Conservation (phyloP, 2,888 invertebrate species). For the Julus scanicus region DNA sequence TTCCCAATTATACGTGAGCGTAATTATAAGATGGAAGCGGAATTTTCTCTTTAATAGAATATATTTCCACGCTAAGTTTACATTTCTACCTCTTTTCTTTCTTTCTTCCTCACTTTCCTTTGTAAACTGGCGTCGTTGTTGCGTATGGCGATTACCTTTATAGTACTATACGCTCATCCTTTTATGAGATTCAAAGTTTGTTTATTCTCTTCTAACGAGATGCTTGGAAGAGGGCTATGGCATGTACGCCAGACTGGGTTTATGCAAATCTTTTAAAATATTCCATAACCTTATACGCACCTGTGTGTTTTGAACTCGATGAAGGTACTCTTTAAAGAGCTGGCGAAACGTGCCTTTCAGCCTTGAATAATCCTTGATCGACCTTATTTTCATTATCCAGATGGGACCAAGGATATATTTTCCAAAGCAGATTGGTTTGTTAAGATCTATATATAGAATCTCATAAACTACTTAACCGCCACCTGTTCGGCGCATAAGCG, state of each 20-base stretch:
- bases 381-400: slow-evolving; percentile 14
- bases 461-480: neutral
- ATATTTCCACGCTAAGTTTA: neutral
- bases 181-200: slow-evolving; percentile 30
- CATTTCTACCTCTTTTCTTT: neutral
- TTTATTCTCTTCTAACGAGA: slow-evolving; percentile 24
- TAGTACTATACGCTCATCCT: neutral
- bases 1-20: slow-evolving; percentile 27
- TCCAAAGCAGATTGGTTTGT: neutral
- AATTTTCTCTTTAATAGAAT: neutral
- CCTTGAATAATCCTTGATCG: neutral
- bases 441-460: neutral
- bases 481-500: neutral
- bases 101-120: neutral
- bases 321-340: neutral
- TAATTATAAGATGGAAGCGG: neutral
- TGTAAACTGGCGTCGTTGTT: neutral
- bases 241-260: neutral
- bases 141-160: neutral
- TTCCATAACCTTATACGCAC: neutral
- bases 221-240: neutral
- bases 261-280: slow-evolving; percentile 7
- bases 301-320: neutral
- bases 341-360: neutral
- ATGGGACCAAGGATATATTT: slow-evolving; percentile 16